These are phyloP conservation scores for Halcyon leucocephala DNA, from an alignment of 2,797 vertebrate genomes.

Conservation along the genomic window DNA sequence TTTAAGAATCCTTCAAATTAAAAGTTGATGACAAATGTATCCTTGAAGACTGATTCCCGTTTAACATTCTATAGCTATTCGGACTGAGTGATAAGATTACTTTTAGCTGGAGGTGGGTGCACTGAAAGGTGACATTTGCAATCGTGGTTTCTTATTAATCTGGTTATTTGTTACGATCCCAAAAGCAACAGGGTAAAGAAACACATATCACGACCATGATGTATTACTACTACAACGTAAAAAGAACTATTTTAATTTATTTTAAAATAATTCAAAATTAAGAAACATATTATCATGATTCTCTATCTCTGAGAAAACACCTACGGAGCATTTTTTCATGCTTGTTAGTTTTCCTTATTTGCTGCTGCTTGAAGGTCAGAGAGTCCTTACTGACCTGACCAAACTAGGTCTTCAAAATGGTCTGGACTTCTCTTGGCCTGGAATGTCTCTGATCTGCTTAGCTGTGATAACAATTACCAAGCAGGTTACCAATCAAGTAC, in stretches of 20 bases:
- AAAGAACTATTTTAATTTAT: neutral
- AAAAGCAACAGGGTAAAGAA: neutral
- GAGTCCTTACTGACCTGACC: neutral
- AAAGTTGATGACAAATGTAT: constrained; percentile 17
- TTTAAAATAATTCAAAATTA: neutral
- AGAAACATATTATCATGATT: neutral
- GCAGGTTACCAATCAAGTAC: neutral
- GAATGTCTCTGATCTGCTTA: neutral
- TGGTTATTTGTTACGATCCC: neutral
- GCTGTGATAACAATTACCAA: neutral
- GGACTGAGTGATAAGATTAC: neutral
- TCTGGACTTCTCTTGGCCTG: neutral
- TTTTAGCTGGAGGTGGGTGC: neutral
- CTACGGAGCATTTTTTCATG: neutral
- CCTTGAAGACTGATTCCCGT: neutral
- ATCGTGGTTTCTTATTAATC: neutral
- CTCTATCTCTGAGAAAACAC: neutral
- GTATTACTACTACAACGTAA: fast-evolving
- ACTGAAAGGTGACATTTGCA: neutral
- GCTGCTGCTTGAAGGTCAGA: too few species aligned
- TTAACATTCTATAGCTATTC: neutral
- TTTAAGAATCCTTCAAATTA: constrained; percentile 27
- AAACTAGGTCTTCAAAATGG: neutral
- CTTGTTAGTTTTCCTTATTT: too few species aligned
- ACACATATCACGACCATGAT: fast-evolving